phyloP scores from a whole-genome alignment of 1,140 invertebrate species.

The Caenorhabditis brenneri region DNA sequence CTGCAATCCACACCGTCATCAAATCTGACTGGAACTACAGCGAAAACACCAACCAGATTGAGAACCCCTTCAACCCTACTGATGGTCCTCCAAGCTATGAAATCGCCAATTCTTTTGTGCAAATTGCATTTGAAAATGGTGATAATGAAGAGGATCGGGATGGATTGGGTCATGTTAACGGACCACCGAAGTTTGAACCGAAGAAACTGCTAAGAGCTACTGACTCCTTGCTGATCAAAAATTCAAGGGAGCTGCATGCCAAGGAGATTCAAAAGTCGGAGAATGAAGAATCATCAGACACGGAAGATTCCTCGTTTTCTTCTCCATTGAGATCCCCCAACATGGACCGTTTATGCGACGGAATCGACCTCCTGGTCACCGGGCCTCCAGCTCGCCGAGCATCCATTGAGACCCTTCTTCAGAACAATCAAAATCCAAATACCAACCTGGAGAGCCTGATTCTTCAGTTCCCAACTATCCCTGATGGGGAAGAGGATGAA shows the following conservation, averaged over 20 bases:
- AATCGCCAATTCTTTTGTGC: slow-evolving; percentile 44
- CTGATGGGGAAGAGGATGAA: not conserved
- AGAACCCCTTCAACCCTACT: slow-evolving; percentile 43
- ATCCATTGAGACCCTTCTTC: slow-evolving; percentile 43
- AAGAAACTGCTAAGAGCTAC: slow-evolving; percentile 45
- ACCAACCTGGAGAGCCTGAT: slow-evolving; percentile 41
- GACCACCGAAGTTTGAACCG: not conserved
- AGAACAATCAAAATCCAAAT: slow-evolving; percentile 32
- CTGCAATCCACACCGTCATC: slow-evolving; percentile 50
- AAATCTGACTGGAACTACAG: slow-evolving; percentile 54
- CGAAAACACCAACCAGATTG: slow-evolving; percentile 25
- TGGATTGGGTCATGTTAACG: not conserved
- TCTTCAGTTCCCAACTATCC: slow-evolving; percentile 25
- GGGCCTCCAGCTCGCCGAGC: not conserved
- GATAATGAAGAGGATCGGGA: slow-evolving; percentile 1
- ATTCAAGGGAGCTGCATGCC: slow-evolving; percentile 36
- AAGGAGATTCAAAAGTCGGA: slow-evolving; percentile 42
- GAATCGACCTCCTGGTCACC: not conserved
- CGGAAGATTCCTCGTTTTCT: slow-evolving; percentile 47
- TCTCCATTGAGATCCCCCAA: slow-evolving; percentile 45
- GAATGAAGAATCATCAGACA: slow-evolving; percentile 45
- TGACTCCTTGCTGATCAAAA: slow-evolving; percentile 50
- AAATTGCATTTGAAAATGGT: not conserved
- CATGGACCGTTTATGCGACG: not conserved
- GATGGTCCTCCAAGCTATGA: slow-evolving; percentile 54